phyloP scores from a whole-genome alignment of 2,113 vertebrate species.

The Sapajus apella region DNA sequence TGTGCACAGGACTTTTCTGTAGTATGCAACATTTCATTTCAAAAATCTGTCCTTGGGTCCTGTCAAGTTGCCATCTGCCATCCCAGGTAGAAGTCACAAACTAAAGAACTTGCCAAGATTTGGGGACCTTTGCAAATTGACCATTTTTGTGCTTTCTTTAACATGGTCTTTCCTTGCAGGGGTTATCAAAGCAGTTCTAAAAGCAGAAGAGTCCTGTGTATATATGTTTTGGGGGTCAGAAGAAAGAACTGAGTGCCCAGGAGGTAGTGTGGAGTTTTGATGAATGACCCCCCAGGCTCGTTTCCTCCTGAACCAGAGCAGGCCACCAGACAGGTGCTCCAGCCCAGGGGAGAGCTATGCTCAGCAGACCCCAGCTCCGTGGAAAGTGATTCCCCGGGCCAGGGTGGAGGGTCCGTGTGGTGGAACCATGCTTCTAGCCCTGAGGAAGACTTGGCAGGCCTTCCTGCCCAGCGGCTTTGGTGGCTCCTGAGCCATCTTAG shows the following conservation, averaged over 20 bases:
- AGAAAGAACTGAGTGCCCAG: not conserved
- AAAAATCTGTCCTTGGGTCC: not conserved
- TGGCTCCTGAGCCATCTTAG: not conserved
- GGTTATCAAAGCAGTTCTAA: too few relatives aligned
- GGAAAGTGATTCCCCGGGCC: too few relatives aligned
- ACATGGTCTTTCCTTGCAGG: accelerated
- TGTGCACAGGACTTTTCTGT: not conserved
- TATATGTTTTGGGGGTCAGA: not conserved
- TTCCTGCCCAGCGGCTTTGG: accelerated
- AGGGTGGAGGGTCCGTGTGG: accelerated
- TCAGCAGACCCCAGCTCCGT: not conserved
- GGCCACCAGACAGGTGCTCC: not conserved
- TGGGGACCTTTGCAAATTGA: not conserved
- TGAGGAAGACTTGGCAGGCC: not conserved
- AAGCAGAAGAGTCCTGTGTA: not conserved
- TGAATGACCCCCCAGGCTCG: too few relatives aligned
- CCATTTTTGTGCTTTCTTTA: not conserved
- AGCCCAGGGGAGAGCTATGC: accelerated
- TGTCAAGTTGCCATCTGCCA: not conserved
- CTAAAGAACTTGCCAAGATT: not conserved
- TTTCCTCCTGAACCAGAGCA: not conserved
- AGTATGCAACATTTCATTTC: not conserved
- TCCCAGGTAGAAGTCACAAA: not conserved
- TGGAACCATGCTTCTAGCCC: not conserved
- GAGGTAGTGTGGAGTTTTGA: too few relatives aligned